Conservation (phyloP, 2,888 invertebrate genomes). For the Sicus ferrugineus region DNA sequence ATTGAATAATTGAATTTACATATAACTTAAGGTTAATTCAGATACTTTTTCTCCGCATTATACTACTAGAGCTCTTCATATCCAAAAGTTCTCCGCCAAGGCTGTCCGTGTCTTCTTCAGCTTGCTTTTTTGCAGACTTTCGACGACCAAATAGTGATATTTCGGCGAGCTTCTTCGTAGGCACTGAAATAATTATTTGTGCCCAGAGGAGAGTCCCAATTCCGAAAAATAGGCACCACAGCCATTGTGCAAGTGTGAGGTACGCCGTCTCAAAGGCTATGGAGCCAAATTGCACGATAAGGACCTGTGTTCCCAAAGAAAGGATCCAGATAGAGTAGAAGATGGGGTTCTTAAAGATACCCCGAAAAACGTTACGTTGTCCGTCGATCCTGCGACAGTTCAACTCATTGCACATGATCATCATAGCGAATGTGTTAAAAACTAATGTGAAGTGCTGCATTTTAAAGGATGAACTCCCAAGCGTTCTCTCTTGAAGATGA, state of each 20-base stretch:
- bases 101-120: no score
- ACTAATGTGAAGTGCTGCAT: constrained; percentile 83
- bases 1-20: no score
- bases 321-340: constrained; percentile 98
- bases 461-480: constrained; percentile 79
- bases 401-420: constrained; percentile 99
- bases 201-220: constrained; percentile 97
- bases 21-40: no score
- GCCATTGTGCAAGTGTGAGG: constrained; percentile 94
- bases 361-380: constrained; percentile 96
- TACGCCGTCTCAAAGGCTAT: constrained; percentile 95
- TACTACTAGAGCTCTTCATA: no score
- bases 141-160: no score
- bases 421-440: constrained; percentile 99
- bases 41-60: no score
- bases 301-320: constrained; percentile 92
- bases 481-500: constrained; percentile 69
- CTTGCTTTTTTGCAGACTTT: no score
- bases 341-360: constrained; percentile 96
- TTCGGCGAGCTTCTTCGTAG: background rate
- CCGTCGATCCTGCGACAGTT: constrained; percentile 99
- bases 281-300: constrained; percentile 97
- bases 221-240: constrained; percentile 98
- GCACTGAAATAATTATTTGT: constrained; percentile 69
- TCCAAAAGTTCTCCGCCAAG: no score